phyloP scores from a whole-genome alignment of 1,140 invertebrate genomes.

The Heliconius himera region DNA sequence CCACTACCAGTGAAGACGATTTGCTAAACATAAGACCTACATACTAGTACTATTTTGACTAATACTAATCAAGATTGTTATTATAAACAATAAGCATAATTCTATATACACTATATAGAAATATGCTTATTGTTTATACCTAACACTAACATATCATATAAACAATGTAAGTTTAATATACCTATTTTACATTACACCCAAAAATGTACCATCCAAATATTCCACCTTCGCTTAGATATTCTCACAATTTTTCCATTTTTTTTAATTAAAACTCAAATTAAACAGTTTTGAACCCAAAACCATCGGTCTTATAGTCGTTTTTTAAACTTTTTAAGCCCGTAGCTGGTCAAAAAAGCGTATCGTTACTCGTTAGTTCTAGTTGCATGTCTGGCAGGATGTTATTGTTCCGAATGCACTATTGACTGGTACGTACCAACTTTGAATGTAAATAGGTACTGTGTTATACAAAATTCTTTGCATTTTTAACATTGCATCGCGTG shows the following conservation, averaged over 20 bases:
- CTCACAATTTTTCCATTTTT: background rate
- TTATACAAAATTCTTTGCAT: slow-evolving; percentile 3
- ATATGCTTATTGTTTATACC: too few species aligned
- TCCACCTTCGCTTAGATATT: background rate
- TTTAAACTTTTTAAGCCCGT: background rate
- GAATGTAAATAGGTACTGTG: slow-evolving; percentile 11
- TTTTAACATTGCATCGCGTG: background rate
- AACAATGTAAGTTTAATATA: too few species aligned
- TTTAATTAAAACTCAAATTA: background rate
- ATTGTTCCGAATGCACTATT: slow-evolving; percentile 40
- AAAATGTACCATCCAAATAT: background rate
- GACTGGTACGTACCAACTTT: slow-evolving; percentile 16
- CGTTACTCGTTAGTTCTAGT: slow-evolving; percentile 33
- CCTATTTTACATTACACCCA: background rate
- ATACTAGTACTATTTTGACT: too few species aligned
- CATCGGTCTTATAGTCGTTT: background rate
- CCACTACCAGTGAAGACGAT: too few species aligned
- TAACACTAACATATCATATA: too few species aligned
- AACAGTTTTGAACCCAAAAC: background rate
- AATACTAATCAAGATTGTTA: too few species aligned
- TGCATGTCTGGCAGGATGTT: slow-evolving; percentile 39
- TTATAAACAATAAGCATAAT: too few species aligned
- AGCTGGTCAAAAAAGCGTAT: slow-evolving; percentile 31
- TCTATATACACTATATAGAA: too few species aligned
- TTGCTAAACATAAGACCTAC: too few species aligned